These are phyloP conservation scores for Thunnus maccoyii DNA, from an alignment of 2,113 vertebrate species.

Conservation along the genomic window DNA sequence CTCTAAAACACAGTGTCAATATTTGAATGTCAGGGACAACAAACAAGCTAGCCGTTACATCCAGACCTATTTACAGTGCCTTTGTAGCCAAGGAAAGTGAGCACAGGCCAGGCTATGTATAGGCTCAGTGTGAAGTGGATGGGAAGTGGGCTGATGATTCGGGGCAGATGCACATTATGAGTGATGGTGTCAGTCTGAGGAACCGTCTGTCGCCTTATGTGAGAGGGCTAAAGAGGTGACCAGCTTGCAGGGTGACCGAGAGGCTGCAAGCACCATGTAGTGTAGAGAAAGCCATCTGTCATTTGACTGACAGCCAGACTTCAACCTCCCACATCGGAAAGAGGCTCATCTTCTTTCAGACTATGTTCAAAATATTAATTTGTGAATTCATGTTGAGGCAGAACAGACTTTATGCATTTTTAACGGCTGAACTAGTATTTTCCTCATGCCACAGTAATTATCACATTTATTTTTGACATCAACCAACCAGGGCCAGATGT, in stretches of 20 bases:
- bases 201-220: constrained; percentile 66
- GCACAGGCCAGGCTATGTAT: constrained; percentile 65
- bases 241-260: constrained; percentile 39
- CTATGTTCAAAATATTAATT: constrained; percentile 16
- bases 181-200: constrained; percentile 63
- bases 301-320: constrained; percentile 53
- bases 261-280: constrained; percentile 35
- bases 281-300: constrained; percentile 67
- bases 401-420: background rate
- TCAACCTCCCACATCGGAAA: constrained; percentile 42
- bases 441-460: background rate
- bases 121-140: constrained; percentile 55
- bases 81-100: constrained; percentile 71
- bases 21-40: constrained; percentile 44
- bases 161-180: constrained; percentile 74
- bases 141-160: constrained; percentile 68
- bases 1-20: constrained; percentile 41
- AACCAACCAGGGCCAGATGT: too few relatives aligned
- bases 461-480: background rate
- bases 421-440: background rate
- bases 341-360: background rate
- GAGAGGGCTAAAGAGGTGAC: constrained; percentile 59
- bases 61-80: constrained; percentile 58
- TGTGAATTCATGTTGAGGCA: background rate
- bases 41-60: constrained; percentile 43